Percentiles rank a stretch among this genome's conserved stretches.
Conservation (phyloP, 2,797 vertebrate genomes). For the Micrastur ruficollis region DNA sequence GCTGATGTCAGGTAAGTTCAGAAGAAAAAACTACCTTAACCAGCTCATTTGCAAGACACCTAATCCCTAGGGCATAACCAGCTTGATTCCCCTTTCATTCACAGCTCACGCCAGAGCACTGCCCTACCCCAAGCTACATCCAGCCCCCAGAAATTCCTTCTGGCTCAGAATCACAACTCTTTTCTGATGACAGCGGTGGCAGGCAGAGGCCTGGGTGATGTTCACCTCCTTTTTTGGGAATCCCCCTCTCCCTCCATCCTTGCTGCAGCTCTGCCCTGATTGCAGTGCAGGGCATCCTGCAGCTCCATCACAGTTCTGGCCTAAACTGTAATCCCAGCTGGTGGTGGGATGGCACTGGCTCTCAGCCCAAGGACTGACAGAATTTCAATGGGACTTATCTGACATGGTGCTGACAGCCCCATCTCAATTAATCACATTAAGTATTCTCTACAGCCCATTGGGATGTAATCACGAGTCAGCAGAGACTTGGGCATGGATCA, state of each 20-base stretch:
- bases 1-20: conserved; percentile 32
- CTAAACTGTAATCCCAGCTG: background rate
- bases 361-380: background rate
- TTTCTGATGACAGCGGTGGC: background rate
- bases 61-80: background rate
- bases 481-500: background rate
- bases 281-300: background rate
- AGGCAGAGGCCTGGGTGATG: background rate
- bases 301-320: background rate
- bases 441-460: background rate
- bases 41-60: conserved; percentile 7
- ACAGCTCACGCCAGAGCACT: background rate
- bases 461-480: conserved; percentile 1
- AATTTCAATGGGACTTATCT: background rate
- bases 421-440: conserved; percentile 12
- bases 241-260: background rate
- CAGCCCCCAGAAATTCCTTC: background rate
- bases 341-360: conserved; percentile 5
- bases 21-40: conserved; percentile 15
- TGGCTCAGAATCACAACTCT: background rate
- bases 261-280: background rate
- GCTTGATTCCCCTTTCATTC: background rate
- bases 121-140: background rate
- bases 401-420: background rate
- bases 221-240: conserved; percentile 8